Conservation (phyloP, 2,888 invertebrate species). For the Oscheius myriophilus region DNA sequence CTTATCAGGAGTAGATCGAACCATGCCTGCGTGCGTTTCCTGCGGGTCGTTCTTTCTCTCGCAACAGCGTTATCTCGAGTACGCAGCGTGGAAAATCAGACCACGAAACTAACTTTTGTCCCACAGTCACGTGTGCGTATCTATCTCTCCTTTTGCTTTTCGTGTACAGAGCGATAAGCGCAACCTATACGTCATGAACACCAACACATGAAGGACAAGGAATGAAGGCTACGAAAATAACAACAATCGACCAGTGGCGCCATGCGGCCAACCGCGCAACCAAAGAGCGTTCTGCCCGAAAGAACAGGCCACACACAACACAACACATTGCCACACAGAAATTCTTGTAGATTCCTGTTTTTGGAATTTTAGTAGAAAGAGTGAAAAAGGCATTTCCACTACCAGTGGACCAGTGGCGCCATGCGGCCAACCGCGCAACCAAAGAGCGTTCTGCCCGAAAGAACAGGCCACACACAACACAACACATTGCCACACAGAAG, state of each 20-base stretch:
- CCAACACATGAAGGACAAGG: slow-evolving; percentile 2
- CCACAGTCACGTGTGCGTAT: slow-evolving; percentile 17
- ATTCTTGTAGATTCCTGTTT: too few relatives aligned
- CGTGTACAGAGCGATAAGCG: neutral
- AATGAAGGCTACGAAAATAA: neutral
- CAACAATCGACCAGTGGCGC: slow-evolving; percentile 1
- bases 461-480: too few relatives aligned
- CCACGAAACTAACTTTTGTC: slow-evolving; percentile 8
- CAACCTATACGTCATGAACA: slow-evolving; percentile 12
- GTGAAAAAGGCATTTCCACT: too few relatives aligned
- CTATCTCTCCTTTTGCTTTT: slow-evolving; percentile 2
- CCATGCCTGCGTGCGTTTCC: too few relatives aligned
- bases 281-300: too few relatives aligned
- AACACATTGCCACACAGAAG: too few relatives aligned
- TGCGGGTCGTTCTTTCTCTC: too few relatives aligned
- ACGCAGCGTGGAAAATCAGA: slow-evolving; percentile 17
- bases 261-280: neutral
- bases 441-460: too few relatives aligned
- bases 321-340: too few relatives aligned
- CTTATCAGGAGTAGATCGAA: too few relatives aligned
- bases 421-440: neutral
- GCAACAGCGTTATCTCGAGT: neutral
- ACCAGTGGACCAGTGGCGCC: neutral
- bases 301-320: too few relatives aligned
- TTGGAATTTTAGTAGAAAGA: too few relatives aligned